Conservation (phyloP, 1,140 invertebrate species). For the Dendrolimus kikuchii region DNA sequence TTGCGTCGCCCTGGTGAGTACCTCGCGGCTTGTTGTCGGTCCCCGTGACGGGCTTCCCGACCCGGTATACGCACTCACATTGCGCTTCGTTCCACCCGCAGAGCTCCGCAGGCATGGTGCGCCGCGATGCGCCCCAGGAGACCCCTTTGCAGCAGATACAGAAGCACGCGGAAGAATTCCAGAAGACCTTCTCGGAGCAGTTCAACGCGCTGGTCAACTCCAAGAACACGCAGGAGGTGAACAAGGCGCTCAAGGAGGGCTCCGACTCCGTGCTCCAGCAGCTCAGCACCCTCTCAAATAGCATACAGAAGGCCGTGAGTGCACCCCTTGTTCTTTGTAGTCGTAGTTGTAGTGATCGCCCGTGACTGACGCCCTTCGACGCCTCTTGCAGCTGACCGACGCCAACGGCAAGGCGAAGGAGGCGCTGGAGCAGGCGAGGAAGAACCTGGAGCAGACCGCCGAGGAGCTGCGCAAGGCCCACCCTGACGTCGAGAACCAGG, state of each 20-base stretch:
- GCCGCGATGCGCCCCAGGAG: slow-evolving; percentile 40
- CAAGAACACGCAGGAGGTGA: slow-evolving; percentile 49
- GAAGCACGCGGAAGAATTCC: slow-evolving; percentile 49
- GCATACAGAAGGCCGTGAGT: slow-evolving; percentile 46
- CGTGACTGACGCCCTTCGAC: too few species aligned
- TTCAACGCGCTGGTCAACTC: slow-evolving; percentile 40
- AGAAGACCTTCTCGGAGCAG: slow-evolving; percentile 49
- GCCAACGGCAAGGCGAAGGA: slow-evolving; percentile 59
- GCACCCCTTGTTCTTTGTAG: neutral
- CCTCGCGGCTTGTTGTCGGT: neutral
- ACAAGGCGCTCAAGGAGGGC: slow-evolving; percentile 50
- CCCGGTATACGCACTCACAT: neutral
- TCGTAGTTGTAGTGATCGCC: too few species aligned
- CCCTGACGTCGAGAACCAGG: slow-evolving; percentile 56
- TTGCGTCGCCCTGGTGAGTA: slow-evolving; percentile 52
- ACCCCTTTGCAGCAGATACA: slow-evolving; percentile 34
- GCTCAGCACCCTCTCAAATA: slow-evolving; percentile 37
- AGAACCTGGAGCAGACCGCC: slow-evolving; percentile 34
- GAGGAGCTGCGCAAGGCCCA: slow-evolving; percentile 47
- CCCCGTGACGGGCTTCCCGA: neutral
- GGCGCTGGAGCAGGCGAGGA: slow-evolving; percentile 33
- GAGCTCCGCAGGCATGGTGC: slow-evolving; percentile 29
- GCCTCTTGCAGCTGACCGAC: slow-evolving; percentile 36
- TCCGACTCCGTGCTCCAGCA: slow-evolving; percentile 47
- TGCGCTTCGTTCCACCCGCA: too few species aligned